Conservation (phyloP, 2,888 invertebrate genomes). For the Coleophora deauratella region DNA sequence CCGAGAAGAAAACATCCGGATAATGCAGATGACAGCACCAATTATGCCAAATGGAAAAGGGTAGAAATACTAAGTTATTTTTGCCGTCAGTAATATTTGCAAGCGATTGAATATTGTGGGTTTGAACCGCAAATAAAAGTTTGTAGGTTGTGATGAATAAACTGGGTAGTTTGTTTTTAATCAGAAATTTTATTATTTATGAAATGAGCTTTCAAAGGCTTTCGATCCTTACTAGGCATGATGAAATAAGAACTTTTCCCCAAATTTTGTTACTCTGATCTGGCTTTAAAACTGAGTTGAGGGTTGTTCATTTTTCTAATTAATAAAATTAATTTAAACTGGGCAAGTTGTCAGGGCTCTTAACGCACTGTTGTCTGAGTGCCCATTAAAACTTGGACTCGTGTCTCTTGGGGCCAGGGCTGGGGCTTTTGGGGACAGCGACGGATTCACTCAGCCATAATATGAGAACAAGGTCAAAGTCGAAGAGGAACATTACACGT, state of each 20-base stretch:
- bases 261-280: too few relatives aligned
- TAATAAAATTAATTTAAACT: conserved; percentile 33
- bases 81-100: conserved; percentile 9
- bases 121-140: too few relatives aligned
- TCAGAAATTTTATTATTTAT: conserved; percentile 14
- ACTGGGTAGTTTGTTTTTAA: conserved; percentile 20
- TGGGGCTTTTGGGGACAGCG: too few relatives aligned
- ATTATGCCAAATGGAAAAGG: conserved; percentile 10
- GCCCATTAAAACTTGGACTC: conserved; percentile 45
- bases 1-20: conserved; percentile 10
- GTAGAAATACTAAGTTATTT: conserved; percentile 7
- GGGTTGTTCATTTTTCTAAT: too few relatives aligned
- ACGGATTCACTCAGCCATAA: too few relatives aligned
- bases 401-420: conserved; percentile 15
- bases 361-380: conserved; percentile 29
- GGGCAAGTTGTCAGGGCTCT: conserved; percentile 33
- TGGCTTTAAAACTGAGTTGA: too few relatives aligned
- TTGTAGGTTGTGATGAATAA: conserved; percentile 8
- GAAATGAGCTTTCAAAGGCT: too few relatives aligned
- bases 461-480: too few relatives aligned
- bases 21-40: conserved; percentile 10
- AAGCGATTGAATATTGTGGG: background rate
- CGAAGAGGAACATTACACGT: too few relatives aligned
- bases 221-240: too few relatives aligned
- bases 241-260: too few relatives aligned